Evolutionary conservation across 2,888 invertebrate species (phyloP).

Genomic region (Amphimallon solstitiale): DNA sequence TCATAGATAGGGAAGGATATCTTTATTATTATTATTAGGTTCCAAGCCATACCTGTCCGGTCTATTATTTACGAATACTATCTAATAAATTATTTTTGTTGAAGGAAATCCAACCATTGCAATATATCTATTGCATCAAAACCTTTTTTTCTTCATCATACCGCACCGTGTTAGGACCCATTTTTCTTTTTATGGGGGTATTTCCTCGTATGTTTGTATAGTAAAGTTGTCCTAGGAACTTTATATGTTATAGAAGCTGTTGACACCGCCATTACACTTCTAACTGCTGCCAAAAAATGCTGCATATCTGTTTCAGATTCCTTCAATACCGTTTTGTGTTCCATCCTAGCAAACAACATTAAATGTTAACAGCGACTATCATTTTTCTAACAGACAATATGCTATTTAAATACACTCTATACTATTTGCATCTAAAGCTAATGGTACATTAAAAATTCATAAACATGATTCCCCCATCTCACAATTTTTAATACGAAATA

Average conservation of each 20-base stretch:
- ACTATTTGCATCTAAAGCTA: too few relatives aligned
- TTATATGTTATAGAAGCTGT: conserved; percentile 11
- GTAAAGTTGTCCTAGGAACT: conserved; percentile 3
- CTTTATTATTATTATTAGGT: too few relatives aligned
- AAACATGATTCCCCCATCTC: too few relatives aligned
- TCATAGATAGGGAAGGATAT: too few relatives aligned
- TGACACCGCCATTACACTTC: conserved; percentile 5
- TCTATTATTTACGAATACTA: too few relatives aligned
- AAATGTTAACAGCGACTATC: too few relatives aligned
- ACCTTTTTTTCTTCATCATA: neutral
- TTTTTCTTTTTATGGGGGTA: conserved; percentile 4
- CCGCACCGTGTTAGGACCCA: conserved; percentile 5
- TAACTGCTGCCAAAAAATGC: conserved; percentile 9
- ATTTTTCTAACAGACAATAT: too few relatives aligned
- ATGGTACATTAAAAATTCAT: too few relatives aligned
- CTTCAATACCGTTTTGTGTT: too few relatives aligned
- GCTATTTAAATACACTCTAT: too few relatives aligned
- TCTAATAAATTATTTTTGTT: neutral
- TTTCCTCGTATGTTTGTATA: conserved; percentile 9
- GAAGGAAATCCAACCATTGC: neutral
- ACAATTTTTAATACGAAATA: neutral
- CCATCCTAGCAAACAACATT: too few relatives aligned
- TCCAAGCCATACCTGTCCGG: too few relatives aligned
- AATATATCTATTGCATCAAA: neutral
- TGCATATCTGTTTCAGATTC: conserved; percentile 4